These are phyloP conservation scores for Himantopus leucocephalus DNA, from an alignment of 2,113 vertebrate genomes.

Conservation along the genomic window DNA sequence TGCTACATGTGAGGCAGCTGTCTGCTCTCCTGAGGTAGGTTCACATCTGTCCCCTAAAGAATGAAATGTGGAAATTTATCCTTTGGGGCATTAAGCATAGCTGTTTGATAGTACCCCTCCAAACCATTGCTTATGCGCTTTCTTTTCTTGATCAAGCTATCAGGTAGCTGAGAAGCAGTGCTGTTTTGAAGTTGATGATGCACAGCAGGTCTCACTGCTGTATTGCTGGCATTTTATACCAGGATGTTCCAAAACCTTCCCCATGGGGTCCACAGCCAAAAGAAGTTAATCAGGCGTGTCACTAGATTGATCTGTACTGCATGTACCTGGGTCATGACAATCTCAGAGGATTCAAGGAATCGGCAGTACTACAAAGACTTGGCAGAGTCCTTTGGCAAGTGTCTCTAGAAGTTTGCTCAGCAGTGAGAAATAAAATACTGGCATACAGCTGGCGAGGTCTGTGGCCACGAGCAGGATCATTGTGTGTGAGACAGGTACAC, in stretches of 20 bases:
- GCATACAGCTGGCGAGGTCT: not conserved
- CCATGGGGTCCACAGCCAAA: not conserved
- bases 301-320: not conserved
- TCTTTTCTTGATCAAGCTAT: not conserved
- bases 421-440: not conserved
- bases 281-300: not conserved
- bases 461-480: not conserved
- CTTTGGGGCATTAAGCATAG: not conserved
- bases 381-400: not conserved
- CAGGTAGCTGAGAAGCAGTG: not conserved
- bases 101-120: not conserved
- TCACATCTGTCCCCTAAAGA: not conserved
- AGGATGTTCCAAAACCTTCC: not conserved
- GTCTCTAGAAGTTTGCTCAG: not conserved
- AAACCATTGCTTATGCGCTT: not conserved
- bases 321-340: not conserved
- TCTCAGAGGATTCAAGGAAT: not conserved
- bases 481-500: not conserved
- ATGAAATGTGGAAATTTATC: not conserved
- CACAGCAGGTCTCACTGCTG: not conserved
- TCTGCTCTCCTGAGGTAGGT: not conserved
- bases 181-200: not conserved
- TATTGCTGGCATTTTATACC: not conserved
- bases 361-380: not conserved
- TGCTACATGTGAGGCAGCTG: not conserved